These are phyloP conservation scores for Dromococcyx pavoninus DNA, from an alignment of 2,797 vertebrate species.

Conservation along the genomic window DNA sequence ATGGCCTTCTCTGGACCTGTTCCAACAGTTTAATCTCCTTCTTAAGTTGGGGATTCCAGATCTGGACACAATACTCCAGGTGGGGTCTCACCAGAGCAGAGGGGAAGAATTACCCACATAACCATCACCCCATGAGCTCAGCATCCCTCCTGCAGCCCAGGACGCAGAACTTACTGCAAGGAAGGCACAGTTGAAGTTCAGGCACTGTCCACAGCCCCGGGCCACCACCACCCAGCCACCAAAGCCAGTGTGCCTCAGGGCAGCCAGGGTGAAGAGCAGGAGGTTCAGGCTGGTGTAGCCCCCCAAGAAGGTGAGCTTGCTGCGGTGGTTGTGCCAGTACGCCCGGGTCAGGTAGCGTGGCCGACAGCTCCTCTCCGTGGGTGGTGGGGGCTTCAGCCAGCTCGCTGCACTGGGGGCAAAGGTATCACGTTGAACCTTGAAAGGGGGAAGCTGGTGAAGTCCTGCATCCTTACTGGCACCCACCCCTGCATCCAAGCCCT, in stretches of 20 bases:
- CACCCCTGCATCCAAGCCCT: not conserved
- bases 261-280: constrained; percentile 78
- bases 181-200: constrained; percentile 91
- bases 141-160: not conserved
- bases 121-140: rapidly evolving
- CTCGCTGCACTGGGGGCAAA: constrained; percentile 79
- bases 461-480: not conserved
- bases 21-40: too few relatives aligned
- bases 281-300: constrained; percentile 75
- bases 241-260: constrained; percentile 48
- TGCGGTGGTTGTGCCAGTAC: constrained; percentile 88
- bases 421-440: rapidly evolving
- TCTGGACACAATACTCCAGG: too few relatives aligned
- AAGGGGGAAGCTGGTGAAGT: too few relatives aligned
- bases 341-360: constrained; percentile 77
- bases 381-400: constrained; percentile 84
- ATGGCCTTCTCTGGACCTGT: too few relatives aligned
- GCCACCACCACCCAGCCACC: constrained; percentile 80
- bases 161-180: constrained; percentile 75
- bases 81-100: too few relatives aligned
- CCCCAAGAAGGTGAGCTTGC: constrained; percentile 82
- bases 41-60: too few relatives aligned
- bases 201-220: constrained; percentile 87
- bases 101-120: not conserved
- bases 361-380: constrained; percentile 12